Conservation (phyloP, 2,797 vertebrate genomes). For the Pseudotriccus pelzelni region DNA sequence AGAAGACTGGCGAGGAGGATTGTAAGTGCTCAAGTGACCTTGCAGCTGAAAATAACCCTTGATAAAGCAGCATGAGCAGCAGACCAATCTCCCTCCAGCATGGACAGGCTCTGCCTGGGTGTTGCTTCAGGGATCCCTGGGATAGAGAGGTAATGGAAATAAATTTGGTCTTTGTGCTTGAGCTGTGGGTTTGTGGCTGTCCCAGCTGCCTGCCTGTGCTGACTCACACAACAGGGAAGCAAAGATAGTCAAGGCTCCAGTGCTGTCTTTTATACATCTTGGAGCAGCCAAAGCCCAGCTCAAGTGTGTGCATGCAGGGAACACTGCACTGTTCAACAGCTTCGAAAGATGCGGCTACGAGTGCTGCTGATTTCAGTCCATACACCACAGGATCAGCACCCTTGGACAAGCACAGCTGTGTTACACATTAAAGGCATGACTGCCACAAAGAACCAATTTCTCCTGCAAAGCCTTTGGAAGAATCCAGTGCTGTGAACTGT, state of each 20-base stretch:
- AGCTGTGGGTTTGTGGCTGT: neutral
- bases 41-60: neutral
- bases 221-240: neutral
- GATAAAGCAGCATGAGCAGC: neutral
- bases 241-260: neutral
- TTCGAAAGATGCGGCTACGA: neutral
- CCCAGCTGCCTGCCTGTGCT: neutral
- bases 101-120: neutral
- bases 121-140: neutral
- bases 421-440: accelerated
- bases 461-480: neutral
- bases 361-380: neutral
- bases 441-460: neutral
- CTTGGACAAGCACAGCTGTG: neutral
- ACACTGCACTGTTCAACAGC: neutral
- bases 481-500: neutral
- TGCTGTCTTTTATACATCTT: neutral
- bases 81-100: neutral
- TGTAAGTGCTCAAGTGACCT: neutral
- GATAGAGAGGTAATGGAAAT: neutral
- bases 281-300: neutral
- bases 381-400: neutral
- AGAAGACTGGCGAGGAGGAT: neutral
- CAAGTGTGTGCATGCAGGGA: neutral
- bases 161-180: neutral